A percentile compares a stretch with the other conserved stretches of the same genome.
Evolutionary conservation across 35 echinoderm and acorn worm genomes (phyloP).

Genomic region (Antedon bifida): DNA sequence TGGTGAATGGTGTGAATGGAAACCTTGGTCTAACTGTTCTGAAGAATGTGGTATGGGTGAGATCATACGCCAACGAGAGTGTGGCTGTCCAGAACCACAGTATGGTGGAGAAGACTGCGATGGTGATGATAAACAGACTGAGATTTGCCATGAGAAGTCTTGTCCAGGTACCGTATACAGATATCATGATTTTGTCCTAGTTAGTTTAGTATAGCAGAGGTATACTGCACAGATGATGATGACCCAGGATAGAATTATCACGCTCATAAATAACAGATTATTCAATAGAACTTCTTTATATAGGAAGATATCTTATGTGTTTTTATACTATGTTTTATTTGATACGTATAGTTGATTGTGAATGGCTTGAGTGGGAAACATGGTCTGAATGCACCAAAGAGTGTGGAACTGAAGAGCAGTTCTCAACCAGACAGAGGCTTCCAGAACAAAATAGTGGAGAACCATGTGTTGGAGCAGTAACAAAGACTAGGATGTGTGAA

Average conservation of each 20-base stretch:
- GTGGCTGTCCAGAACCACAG: background rate
- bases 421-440: background rate
- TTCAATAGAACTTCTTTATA: too few relatives aligned
- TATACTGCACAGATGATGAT: too few relatives aligned
- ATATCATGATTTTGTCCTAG: too few relatives aligned
- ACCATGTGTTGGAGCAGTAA: background rate
- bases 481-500: background rate
- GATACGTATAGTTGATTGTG: background rate
- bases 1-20: background rate
- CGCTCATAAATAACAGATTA: too few relatives aligned
- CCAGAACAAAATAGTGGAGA: background rate
- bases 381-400: background rate
- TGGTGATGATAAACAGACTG: background rate
- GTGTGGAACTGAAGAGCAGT: background rate
- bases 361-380: background rate
- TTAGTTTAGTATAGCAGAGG: too few relatives aligned
- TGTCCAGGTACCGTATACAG: background rate
- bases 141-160: background rate
- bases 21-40: background rate
- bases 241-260: too few relatives aligned
- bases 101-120: background rate
- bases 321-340: too few relatives aligned
- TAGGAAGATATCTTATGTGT: too few relatives aligned
- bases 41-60: background rate
- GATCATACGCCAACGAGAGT: background rate